Percentiles rank a stretch among this genome's conserved stretches.
Evolutionary conservation across 2,888 invertebrate genomes (phyloP).

Genomic region (Sepioteuthis lessoniana): DNA sequence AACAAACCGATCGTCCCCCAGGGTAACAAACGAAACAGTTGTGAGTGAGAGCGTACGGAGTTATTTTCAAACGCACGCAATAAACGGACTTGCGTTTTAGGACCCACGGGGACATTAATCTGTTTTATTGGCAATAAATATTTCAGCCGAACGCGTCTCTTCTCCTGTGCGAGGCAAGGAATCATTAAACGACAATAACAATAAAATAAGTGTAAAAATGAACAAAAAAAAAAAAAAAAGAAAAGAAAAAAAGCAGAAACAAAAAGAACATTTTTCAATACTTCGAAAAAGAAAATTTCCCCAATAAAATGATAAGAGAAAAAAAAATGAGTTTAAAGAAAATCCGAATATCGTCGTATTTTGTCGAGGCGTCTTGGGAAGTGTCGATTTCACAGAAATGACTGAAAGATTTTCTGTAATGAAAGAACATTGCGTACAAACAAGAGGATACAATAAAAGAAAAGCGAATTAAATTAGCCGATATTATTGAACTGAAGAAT

Average conservation of each 20-base stretch:
- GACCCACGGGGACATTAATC: background rate
- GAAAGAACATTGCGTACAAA: slow-evolving; percentile 18
- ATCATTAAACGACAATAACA: slow-evolving; percentile 5
- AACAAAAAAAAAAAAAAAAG: background rate
- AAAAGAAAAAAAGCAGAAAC: no score
- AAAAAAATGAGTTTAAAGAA: background rate
- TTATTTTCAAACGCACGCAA: slow-evolving; percentile 12
- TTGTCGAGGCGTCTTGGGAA: background rate
- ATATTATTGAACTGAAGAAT: background rate
- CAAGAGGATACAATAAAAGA: background rate
- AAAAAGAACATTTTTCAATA: background rate
- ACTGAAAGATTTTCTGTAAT: background rate
- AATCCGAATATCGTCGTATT: background rate
- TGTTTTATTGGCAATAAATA: slow-evolving; percentile 33
- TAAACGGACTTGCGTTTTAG: background rate
- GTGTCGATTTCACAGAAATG: background rate
- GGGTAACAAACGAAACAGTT: background rate
- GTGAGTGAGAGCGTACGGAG: background rate
- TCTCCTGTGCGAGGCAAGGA: background rate
- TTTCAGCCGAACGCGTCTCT: background rate
- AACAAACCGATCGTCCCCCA: background rate
- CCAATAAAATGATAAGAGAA: no score
- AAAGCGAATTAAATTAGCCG: background rate
- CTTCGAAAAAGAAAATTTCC: background rate
- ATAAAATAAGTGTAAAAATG: background rate